Evolutionary conservation across 2,113 vertebrate genomes (phyloP).

Genomic region (Petrocephalus zakoni): DNA sequence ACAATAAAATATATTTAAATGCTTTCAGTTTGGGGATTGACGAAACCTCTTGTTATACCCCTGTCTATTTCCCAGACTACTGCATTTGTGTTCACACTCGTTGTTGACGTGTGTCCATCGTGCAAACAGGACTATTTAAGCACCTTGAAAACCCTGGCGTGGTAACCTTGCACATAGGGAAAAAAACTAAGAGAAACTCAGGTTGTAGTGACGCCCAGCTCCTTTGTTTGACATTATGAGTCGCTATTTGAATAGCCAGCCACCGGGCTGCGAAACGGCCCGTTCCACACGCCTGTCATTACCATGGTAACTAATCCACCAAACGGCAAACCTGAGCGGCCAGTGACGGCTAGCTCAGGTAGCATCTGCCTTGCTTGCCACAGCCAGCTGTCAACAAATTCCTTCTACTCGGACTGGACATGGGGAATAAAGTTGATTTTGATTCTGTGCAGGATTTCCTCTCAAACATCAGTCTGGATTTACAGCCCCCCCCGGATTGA

Average conservation of each 20-base stretch:
- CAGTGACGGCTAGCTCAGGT: constrained; percentile 32
- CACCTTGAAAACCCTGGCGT: neutral
- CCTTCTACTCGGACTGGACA: neutral
- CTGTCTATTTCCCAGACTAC: neutral
- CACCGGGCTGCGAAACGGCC: constrained; percentile 50
- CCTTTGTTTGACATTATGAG: constrained; percentile 35
- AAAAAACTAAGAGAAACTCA: neutral
- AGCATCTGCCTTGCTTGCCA: constrained; percentile 61
- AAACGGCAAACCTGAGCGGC: constrained; percentile 53
- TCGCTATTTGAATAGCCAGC: constrained; percentile 48
- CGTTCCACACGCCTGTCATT: constrained; percentile 33
- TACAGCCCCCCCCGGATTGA: neutral
- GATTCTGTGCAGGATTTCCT: constrained; percentile 27
- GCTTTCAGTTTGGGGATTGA: neutral
- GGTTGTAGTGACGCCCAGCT: constrained; percentile 15
- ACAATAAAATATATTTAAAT: neutral
- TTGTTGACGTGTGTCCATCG: neutral
- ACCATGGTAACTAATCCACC: constrained; percentile 66
- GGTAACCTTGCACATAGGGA: neutral
- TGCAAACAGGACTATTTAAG: neutral
- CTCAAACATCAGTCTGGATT: constrained; percentile 26
- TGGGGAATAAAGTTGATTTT: neutral
- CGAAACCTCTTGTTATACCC: neutral
- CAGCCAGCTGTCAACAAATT: constrained; percentile 21
- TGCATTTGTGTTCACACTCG: neutral